Base-by-base conservation (phyloP, 2,888 invertebrate species). In the Caenorhabditis japonica region DNA sequence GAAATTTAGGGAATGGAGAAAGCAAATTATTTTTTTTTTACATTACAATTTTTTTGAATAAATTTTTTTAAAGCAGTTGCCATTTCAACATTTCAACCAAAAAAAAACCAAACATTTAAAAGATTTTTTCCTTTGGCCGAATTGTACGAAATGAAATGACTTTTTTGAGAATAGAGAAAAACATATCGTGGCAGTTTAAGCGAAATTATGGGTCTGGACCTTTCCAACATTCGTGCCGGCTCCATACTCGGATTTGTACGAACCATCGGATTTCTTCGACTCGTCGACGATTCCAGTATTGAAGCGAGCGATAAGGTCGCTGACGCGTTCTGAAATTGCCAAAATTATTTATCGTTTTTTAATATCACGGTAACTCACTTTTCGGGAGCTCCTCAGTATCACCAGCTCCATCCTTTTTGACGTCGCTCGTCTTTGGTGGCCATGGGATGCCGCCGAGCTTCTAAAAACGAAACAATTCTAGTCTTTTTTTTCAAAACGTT, bases 291-390 rank as follows among this genome's bases (percentile, higher is more conserved):
- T 55, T 33, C 78, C 78, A 13, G 44, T 58, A 47, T 78, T 78
- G 74, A 78, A 78, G 39, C 76, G 70, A 36, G 78, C 78, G 30
- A 78, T 78, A 17, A 78, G 60, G 15, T 76, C 78, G 30, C 75
- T 72, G 19, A 78, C 75, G 15, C 58, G 60, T 58, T 78, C 77
- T 78, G 56, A 34, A 76, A 76, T 46, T 36, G 15, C 7, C 13
- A 15, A 44, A 51, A 56, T 4, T 5, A 36, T 21, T 8, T 5
- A 41, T 15, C 3, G 15, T 25, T 43, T 56, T 30, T 0, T 36
- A n/a, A 3, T n/a, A 17, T 33, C n/a, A n/a, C 2, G 13, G 13
- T n/a, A 15, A 38, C 53, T 43, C 30, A 74, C 74, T 74, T 47
- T 74, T 74, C 30, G 74, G 74, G 30, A 69, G 43, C 4, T 27